These are phyloP conservation scores for Tapirus indicus DNA, from an alignment of 2,797 vertebrate species.

Conservation along the genomic window DNA sequence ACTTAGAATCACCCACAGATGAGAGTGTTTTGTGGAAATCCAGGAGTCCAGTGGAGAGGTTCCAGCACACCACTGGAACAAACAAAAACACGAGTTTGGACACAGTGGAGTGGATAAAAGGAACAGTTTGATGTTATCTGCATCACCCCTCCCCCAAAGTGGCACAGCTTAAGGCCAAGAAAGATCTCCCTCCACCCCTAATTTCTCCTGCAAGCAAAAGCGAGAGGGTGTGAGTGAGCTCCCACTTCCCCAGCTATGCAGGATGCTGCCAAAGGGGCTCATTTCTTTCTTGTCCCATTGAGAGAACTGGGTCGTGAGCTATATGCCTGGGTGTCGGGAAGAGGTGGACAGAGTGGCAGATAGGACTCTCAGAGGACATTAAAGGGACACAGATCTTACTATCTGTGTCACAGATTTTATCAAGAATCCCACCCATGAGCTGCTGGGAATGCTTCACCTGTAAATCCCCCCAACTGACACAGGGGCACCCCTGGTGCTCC, in stretches of 20 bases:
- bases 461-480: no score
- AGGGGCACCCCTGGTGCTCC: background rate
- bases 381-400: background rate
- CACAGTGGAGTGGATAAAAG: no score
- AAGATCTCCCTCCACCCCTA: background rate
- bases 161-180: background rate
- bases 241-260: rapidly evolving
- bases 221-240: background rate
- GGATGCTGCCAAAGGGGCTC: background rate
- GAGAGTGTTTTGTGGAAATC: background rate
- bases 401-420: background rate
- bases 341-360: background rate
- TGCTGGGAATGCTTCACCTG: background rate
- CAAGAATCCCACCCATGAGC: background rate
- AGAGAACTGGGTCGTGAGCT: background rate
- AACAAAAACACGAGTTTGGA: background rate
- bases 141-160: background rate
- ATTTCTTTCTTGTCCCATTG: background rate
- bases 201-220: background rate
- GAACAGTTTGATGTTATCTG: background rate
- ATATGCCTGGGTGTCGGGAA: background rate
- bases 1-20: background rate
- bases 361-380: background rate
- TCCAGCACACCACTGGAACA: background rate
- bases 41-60: background rate